phyloP scores from a whole-genome alignment of 2,797 vertebrate genomes.

The Trachops cirrhosus region DNA sequence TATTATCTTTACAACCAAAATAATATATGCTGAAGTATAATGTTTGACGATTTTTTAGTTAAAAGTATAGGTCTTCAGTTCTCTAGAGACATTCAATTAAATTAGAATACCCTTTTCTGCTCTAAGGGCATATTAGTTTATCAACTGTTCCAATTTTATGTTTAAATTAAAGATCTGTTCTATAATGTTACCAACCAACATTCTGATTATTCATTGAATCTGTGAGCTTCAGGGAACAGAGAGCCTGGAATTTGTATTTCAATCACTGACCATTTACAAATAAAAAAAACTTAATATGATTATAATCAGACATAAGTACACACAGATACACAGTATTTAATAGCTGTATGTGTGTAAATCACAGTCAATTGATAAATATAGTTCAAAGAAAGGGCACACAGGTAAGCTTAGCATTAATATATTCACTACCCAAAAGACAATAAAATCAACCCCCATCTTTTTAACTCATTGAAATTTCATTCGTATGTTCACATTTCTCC shows the following conservation, averaged over 20 bases:
- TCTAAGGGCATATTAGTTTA: background rate
- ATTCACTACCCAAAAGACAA: background rate
- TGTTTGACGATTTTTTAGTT: background rate
- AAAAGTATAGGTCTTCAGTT: background rate
- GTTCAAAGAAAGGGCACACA: background rate
- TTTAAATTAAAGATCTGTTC: background rate
- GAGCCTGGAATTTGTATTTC: background rate
- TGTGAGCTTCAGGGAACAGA: background rate
- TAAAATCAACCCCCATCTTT: background rate
- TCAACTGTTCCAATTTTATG: background rate
- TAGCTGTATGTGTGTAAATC: background rate
- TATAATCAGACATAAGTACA: background rate
- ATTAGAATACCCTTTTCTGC: background rate
- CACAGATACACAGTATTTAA: background rate
- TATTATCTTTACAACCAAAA: background rate
- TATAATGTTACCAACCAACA: background rate
- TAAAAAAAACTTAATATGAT: background rate
- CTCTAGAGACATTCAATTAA: slow-evolving; percentile 19
- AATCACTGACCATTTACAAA: background rate
- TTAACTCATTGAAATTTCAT: background rate
- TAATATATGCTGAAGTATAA: background rate
- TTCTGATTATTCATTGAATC: background rate
- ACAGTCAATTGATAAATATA: background rate
- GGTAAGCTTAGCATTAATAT: background rate
- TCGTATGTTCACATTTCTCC: background rate